These are phyloP conservation scores for Lasioglossum calceatum DNA, from an alignment of 2,888 invertebrate genomes.

Conservation along the genomic window DNA sequence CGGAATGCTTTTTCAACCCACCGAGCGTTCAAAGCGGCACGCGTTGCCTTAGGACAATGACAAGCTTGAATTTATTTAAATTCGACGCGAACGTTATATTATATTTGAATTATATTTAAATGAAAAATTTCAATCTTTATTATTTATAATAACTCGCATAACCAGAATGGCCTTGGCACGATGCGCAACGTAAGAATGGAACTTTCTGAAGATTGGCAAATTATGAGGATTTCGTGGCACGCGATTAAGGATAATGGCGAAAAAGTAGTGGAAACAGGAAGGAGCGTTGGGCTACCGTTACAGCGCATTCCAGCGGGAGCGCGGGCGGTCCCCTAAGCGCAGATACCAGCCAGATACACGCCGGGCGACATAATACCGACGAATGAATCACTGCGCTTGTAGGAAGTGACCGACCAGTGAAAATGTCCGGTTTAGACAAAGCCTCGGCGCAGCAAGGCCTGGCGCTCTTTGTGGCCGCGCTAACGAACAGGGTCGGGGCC, in stretches of 20 bases:
- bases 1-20: too few species aligned
- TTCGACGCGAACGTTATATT: not conserved
- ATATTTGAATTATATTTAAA: too few species aligned
- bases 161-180: not conserved
- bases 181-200: too few species aligned
- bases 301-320: conserved; percentile 49
- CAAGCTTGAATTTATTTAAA: not conserved
- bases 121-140: not conserved
- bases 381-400: conserved; percentile 56
- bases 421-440: conserved; percentile 62
- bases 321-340: conserved; percentile 40
- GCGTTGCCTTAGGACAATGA: not conserved
- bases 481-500: conserved; percentile 78
- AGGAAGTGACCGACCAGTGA: conserved; percentile 54
- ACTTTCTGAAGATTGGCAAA: not conserved
- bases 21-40: not conserved
- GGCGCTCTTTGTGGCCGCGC: conserved; percentile 48
- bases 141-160: not conserved
- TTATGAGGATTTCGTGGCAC: not conserved
- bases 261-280: not conserved
- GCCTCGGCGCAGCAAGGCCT: conserved; percentile 45
- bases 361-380: conserved; percentile 40
- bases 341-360: conserved; percentile 53
- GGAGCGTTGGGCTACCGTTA: conserved; percentile 40
- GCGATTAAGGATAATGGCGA: not conserved